Conservation (phyloP, 2,113 vertebrate species). For the Callipepla squamata region DNA sequence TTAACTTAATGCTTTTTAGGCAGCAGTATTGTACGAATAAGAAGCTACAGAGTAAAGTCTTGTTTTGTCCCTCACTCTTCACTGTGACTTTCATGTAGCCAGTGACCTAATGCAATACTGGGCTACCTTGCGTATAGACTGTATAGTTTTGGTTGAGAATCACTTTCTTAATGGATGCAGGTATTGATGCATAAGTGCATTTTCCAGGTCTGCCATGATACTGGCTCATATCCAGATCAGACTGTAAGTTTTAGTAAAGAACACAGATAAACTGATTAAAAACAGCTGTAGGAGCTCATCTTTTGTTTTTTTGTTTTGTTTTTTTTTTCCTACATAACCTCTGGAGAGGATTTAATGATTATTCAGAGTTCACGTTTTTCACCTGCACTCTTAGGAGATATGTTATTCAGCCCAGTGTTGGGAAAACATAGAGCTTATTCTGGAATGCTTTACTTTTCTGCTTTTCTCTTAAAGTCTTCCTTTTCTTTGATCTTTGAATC, state of each 20-base stretch:
- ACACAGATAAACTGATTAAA: neutral
- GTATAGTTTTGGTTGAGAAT: neutral
- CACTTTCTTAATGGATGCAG: neutral
- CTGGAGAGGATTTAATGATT: slow-evolving; percentile 33
- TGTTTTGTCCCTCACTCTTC: neutral
- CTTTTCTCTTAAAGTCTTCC: neutral
- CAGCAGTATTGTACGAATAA: neutral
- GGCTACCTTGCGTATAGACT: neutral
- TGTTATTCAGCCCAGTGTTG: neutral
- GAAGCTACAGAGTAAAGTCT: neutral
- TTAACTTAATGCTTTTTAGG: neutral
- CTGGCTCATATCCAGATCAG: neutral
- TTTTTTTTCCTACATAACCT: slow-evolving; percentile 4
- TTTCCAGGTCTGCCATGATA: neutral
- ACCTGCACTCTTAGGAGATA: neutral
- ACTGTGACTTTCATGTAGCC: neutral
- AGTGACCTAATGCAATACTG: neutral
- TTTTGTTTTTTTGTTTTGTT: neutral
- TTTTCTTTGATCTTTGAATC: neutral
- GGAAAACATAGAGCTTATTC: neutral
- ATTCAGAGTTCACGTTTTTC: slow-evolving; percentile 18
- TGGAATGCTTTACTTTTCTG: neutral
- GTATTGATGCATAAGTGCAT: neutral
- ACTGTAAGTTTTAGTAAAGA: slow-evolving; percentile 10
- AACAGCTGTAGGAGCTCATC: neutral